Evolutionary conservation across 2,797 vertebrate species (phyloP).

Genomic region (Halcyon leucocephala): DNA sequence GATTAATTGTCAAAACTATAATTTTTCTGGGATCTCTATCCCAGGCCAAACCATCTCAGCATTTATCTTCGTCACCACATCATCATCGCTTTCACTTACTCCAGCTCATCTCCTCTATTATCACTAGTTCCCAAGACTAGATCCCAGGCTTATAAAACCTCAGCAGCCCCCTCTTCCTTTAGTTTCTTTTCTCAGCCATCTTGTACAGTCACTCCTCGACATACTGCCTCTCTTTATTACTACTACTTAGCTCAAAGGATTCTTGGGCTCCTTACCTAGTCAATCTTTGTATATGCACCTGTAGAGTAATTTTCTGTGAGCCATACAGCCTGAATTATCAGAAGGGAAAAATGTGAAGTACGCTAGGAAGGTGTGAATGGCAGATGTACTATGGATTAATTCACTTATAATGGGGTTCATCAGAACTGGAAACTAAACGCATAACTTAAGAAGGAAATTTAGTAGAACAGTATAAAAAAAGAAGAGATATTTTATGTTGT

Average conservation of each 20-base stretch:
- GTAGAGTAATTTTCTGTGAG: not conserved
- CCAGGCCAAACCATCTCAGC: not conserved
- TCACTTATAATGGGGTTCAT: not conserved
- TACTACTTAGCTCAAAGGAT: not conserved
- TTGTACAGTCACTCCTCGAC: not conserved
- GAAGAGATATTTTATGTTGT: not conserved
- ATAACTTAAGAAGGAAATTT: not conserved
- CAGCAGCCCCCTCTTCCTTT: not conserved
- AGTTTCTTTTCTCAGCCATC: not conserved
- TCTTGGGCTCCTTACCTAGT: not conserved
- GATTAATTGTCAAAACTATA: not conserved
- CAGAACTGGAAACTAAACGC: not conserved
- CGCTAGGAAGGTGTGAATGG: not conserved
- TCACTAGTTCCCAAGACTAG: not conserved
- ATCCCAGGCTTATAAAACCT: not conserved
- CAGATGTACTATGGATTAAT: not conserved
- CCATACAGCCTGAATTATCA: not conserved
- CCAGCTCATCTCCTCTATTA: not conserved
- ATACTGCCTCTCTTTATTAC: not conserved
- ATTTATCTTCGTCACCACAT: not conserved
- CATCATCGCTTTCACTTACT: not conserved
- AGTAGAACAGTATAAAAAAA: not conserved
- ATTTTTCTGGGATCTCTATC: not conserved
- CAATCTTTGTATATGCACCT: not conserved
- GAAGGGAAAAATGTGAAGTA: not conserved